Evolutionary conservation across 2,888 invertebrate genomes (phyloP).

Genomic region (Chalcosyrphus nemorum): DNA sequence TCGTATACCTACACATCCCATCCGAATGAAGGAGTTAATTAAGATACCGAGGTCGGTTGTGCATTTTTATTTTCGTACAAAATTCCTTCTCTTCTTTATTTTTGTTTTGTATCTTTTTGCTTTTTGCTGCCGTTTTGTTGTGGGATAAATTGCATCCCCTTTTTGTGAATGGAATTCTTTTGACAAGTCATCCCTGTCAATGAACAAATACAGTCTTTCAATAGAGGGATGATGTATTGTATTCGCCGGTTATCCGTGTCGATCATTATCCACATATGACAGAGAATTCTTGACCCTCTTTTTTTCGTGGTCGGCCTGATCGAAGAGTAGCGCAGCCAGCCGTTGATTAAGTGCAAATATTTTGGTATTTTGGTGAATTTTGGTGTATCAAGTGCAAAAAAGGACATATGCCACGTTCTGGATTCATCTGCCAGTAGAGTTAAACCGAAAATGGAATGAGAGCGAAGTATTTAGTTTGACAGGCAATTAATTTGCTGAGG

Average conservation of each 20-base stretch:
- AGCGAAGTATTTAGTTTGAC: slow-evolving; percentile 52
- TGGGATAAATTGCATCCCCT: slow-evolving; percentile 37
- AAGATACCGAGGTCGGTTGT: slow-evolving; percentile 62
- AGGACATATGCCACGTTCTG: slow-evolving; percentile 62
- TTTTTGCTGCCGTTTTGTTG: slow-evolving; percentile 7
- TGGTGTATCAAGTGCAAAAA: slow-evolving; percentile 58
- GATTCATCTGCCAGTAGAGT: slow-evolving; percentile 55
- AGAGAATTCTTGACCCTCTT: slow-evolving; percentile 57
- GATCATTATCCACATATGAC: slow-evolving; percentile 71
- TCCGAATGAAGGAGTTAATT: slow-evolving; percentile 69
- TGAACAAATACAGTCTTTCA: slow-evolving; percentile 2
- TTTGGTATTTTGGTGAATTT: slow-evolving; percentile 71
- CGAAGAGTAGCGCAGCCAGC: slow-evolving; percentile 60
- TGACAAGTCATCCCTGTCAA: slow-evolving; percentile 60
- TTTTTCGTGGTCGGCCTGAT: slow-evolving; percentile 2
- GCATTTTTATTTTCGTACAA: slow-evolving; percentile 41
- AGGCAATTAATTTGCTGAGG: slow-evolving; percentile 67
- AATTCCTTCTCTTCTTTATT: no score
- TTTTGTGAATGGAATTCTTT: slow-evolving; percentile 29
- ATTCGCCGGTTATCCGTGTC: slow-evolving; percentile 17
- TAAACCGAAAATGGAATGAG: no score
- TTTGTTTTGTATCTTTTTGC: no score
- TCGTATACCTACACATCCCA: slow-evolving; percentile 13
- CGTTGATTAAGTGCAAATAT: slow-evolving; percentile 66
- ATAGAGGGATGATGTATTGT: slow-evolving; percentile 49